phyloP scores from a whole-genome alignment of 2,797 vertebrate genomes.

The Sebastes steindachneri region DNA sequence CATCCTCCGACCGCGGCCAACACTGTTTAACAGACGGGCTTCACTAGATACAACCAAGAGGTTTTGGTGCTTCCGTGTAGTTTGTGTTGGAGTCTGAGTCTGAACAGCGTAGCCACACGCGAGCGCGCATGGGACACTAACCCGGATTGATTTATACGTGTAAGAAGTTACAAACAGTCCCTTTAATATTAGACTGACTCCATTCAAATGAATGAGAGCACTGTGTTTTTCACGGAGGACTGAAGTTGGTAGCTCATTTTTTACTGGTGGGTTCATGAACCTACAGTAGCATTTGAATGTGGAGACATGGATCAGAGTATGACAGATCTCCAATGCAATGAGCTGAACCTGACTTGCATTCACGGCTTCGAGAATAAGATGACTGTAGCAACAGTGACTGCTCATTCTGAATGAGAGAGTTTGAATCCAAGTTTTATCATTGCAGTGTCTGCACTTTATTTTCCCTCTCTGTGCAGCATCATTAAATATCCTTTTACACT shows the following conservation, averaged over 20 bases:
- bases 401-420: no score
- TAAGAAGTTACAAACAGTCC: no score
- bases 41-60: no score
- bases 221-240: not conserved
- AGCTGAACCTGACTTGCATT: not conserved
- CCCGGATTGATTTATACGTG: no score
- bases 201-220: no score
- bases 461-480: not conserved
- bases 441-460: constrained; percentile 1
- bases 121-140: no score
- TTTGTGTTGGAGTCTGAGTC: no score
- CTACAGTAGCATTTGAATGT: not conserved
- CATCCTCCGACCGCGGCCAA: no score
- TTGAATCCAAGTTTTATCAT: no score
- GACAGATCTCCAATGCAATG: not conserved
- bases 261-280: not conserved
- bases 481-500: not conserved
- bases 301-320: not conserved
- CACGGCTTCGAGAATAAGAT: not conserved
- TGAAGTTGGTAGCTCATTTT: not conserved
- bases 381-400: not conserved
- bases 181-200: not conserved
- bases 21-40: no score
- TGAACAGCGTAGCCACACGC: no score
- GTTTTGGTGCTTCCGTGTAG: no score